Evolutionary conservation across 2,113 vertebrate genomes (phyloP), one percentile per base, ranked within the genome.

Genomic region (Chiloscyllium plagiosum): DNA sequence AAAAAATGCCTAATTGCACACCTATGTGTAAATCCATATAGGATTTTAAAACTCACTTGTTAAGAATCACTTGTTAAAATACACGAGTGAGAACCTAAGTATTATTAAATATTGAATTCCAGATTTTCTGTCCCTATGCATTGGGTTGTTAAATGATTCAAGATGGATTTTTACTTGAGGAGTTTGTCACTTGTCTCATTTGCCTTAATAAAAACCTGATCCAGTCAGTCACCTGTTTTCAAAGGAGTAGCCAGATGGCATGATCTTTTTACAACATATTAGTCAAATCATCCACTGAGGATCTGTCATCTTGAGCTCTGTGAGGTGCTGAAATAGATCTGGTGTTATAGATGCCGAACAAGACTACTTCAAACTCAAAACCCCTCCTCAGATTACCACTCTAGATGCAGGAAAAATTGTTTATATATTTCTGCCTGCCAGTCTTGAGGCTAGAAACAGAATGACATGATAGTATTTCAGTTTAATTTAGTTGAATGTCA

Each of bases 201-300:
- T 93, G 37, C 61, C 89, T 93, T 93, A 93, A 93, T 90, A 93
- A 37, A 66, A 93, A 93, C 89, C 89, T 93, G 89, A 93, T 93
- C 89, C n/a, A n/a, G 89, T 93, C 89, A 93, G 65, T 93, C 89
- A 93, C 66, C 89, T 66, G 89, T 93, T 93, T 93, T 93, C 61
- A 93, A 66, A 93, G 89, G 33, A 66, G 56, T 37, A 66, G 89
- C 89, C 89, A 93, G 89, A 93, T 93, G 89, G 89, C 61, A 93
- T 37, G 89, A 66, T 93, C 89, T 66, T 95, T 72, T 72, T 72
- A 95, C 94, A 95, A 95, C 94, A 95, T 95, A 95, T 95, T 95
- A 95, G 94, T 95, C 69, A 29, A 95, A 95, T 95, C 69, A 95
- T 95, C 94, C 94, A 95, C 94, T 76, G 94, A 95, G 33, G 42